Evolutionary conservation across 2,797 vertebrate genomes (phyloP), one percentile per base, ranked within the genome.

Genomic region (Pipistrellus pygmaeus): DNA sequence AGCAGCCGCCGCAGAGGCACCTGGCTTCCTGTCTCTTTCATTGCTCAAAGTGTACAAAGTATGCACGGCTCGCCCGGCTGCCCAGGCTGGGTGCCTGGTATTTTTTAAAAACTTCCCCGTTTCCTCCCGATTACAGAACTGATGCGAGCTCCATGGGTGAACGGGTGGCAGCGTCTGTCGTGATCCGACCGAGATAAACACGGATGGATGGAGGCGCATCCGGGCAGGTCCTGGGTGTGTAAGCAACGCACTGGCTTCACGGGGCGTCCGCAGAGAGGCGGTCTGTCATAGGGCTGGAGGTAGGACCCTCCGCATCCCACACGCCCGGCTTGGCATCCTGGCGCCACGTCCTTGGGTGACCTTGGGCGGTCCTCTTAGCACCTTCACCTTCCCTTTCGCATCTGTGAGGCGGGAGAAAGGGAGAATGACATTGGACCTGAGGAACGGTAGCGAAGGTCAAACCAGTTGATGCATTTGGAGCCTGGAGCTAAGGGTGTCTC

Each of bases 191-290:
- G 5, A 30, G 60, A 30, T 7, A 7, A 6, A 14, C 60, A 3
- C 2, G 13, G n/a, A 46, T 0, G 35, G 9, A 9, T 6, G 0
- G 23, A 44, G 2, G 25, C 5, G 2, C 5, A 1, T 5, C 53
- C 64, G 0, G 69, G 35, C 10, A 21, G 12, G 30, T 11, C 1
- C 8, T 15, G 8, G 3, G 10, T 3, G 3, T 20, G 23, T 13
- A 23, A 38, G 6, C 9, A 2, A 10, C 7, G 3, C 8, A 0
- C 6, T 0, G 10, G 53, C 32, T 13, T 20, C 15, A 2, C 0
- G 13, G n/a, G 15, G 9, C 21, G 4, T 15, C 32, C 30, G 3
- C 55, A 2, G 10, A 21, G 57, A 62, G 82, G 17, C 0, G 14
- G 14, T 15, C 32, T 6, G 7, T 8, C 18, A 1, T 0, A 0